Conservation (phyloP, 2,888 invertebrate genomes). For the Ormyrus thymus region DNA sequence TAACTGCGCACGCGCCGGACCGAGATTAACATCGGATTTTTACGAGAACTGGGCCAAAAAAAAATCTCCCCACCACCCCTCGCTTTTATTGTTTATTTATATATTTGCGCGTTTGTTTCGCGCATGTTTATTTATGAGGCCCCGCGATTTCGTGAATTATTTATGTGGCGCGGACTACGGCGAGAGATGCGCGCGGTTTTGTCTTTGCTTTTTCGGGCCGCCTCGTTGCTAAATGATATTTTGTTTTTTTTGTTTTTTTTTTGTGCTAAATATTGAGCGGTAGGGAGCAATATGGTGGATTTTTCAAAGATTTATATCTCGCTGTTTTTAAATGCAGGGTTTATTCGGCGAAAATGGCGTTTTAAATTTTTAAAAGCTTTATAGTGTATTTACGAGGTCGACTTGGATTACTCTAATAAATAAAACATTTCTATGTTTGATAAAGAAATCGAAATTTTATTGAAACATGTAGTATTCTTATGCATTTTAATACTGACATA, state of each 20-base stretch:
- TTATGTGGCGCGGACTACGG: neutral
- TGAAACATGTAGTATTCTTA: too few species aligned
- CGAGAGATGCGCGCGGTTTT: neutral
- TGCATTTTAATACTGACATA: too few species aligned
- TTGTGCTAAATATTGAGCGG: too few species aligned
- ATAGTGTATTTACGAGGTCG: too few species aligned
- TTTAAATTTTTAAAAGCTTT: too few species aligned
- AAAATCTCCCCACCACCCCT: neutral
- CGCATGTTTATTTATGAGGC: neutral
- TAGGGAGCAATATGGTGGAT: too few species aligned
- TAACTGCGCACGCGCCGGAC: neutral
- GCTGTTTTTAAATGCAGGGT: too few species aligned
- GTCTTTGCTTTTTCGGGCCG: neutral
- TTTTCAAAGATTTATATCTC: too few species aligned
- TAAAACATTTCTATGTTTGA: too few species aligned
- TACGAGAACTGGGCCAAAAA: neutral
- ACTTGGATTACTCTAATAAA: too few species aligned
- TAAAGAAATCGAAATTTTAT: too few species aligned
- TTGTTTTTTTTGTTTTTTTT: neutral
- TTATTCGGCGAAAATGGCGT: too few species aligned
- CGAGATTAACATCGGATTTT: slow-evolving; percentile 41
- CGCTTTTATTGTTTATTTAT: slow-evolving; percentile 25
- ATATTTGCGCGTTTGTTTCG: neutral
- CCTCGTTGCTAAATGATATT: neutral
- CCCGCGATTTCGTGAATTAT: neutral